phyloP scores from a whole-genome alignment of 2,113 vertebrate genomes.

The Esox niger region DNA sequence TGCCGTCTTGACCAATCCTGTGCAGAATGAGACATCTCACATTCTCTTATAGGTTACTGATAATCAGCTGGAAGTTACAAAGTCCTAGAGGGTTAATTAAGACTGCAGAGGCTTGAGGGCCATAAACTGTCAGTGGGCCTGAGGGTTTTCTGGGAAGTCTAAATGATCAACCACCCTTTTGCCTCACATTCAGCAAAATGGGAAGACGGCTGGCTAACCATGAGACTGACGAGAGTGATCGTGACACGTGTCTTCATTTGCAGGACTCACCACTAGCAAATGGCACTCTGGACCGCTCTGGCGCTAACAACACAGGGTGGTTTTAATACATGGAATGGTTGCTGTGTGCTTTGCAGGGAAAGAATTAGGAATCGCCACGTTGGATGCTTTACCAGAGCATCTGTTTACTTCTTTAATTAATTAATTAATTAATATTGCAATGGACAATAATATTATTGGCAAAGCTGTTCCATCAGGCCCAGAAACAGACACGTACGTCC shows the following conservation, averaged over 20 bases:
- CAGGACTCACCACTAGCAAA: constrained; percentile 58
- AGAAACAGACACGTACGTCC: neutral
- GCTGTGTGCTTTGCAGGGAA: constrained; percentile 29
- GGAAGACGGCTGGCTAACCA: constrained; percentile 27
- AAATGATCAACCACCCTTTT: constrained; percentile 14
- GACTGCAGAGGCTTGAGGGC: neutral
- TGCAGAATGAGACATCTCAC: neutral
- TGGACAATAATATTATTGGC: constrained; percentile 34
- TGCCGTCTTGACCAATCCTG: neutral
- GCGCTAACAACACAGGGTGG: constrained; percentile 58
- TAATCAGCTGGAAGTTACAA: neutral
- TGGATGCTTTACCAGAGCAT: constrained; percentile 14
- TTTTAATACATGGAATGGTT: constrained; percentile 50
- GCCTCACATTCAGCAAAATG: no score
- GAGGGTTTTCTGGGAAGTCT: neutral
- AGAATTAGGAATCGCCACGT: constrained; percentile 29
- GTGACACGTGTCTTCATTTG: constrained; percentile 61
- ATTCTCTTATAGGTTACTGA: neutral
- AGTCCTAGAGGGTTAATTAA: neutral
- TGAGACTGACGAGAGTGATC: constrained; percentile 49
- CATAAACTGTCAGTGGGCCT: neutral
- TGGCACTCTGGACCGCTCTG: constrained; percentile 60
- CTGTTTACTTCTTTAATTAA: no score
- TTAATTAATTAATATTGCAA: constrained; percentile 5
- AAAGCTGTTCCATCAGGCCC: constrained; percentile 30